A percentile compares a stretch with the other conserved stretches of the same genome.
Evolutionary conservation across 2,888 invertebrate genomes (phyloP).

Genomic region (Orthosia gothica): DNA sequence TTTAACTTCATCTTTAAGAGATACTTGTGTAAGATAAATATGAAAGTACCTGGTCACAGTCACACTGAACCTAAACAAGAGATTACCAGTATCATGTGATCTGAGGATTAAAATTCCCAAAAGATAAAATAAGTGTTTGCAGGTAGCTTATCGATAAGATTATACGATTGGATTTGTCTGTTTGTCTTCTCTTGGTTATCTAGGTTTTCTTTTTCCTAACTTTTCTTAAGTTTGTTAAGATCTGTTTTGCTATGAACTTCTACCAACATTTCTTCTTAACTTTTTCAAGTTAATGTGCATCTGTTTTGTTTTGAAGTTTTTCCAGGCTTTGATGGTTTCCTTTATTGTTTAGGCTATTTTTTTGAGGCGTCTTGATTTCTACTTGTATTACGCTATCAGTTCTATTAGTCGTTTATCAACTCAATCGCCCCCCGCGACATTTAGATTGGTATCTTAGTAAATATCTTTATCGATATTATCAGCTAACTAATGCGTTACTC

Average conservation of each 20-base stretch:
- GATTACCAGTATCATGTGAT: conserved; percentile 53
- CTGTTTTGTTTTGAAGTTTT: background rate
- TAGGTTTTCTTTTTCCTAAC: conserved; percentile 4
- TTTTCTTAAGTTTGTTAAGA: background rate
- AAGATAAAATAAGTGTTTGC: conserved; percentile 42
- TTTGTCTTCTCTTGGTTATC: conserved; percentile 27
- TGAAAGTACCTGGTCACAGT: conserved; percentile 17
- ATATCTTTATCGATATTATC: conserved; percentile 45
- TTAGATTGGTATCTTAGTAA: conserved; percentile 29
- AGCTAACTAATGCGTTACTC: conserved; percentile 24
- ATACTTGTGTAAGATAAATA: conserved; percentile 41
- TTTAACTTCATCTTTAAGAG: conserved; percentile 8
- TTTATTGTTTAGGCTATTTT: background rate
- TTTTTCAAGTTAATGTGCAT: background rate
- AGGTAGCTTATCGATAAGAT: conserved; percentile 53
- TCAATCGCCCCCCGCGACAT: conserved; percentile 1
- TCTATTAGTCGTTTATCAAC: background rate
- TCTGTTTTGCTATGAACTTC: background rate
- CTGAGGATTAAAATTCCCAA: conserved; percentile 43
- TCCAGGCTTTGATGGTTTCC: background rate
- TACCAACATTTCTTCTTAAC: background rate
- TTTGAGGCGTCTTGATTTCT: background rate
- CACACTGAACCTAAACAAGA: conserved; percentile 27
- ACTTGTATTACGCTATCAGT: background rate
- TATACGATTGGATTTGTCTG: conserved; percentile 35